Base-by-base conservation (phyloP, 2,797 vertebrate genomes). In the Chaenodraco wilsoni region DNA sequence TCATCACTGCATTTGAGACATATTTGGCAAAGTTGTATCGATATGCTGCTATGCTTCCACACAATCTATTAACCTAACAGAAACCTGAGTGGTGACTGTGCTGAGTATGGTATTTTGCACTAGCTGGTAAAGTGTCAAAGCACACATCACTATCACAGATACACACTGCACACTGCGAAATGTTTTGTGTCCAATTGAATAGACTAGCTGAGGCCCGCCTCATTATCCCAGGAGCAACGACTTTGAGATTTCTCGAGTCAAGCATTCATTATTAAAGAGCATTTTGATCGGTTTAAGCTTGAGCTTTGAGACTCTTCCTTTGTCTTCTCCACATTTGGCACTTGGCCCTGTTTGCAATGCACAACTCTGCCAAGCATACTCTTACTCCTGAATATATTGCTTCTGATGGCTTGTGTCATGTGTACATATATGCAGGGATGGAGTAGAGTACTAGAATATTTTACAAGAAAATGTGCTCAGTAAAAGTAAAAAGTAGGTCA, bases 181-280 rank as follows among this genome's bases (percentile, higher is more conserved):
- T 71, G 71, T 64, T 51, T 76, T 72, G 72, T 70, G 82, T 78
- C 65, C 86, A 75, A 80, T 89, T 89, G 81, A 88, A 91, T 86
- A 70, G 76, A 80, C 83, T 88, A 9, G 66, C 89, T 21, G 65
- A 72, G 81, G 76, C 81, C 89, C 46, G 79, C 86, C 92, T 95
- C 89, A 87, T 93, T 94, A 93, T 93, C 87, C 87, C 84, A 87
- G 79, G 86, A 91, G 84, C 78, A 81, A 86, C 48, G 72, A 88
- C 88, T 91, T 88, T 90, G 78, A 91, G 89, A 91, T 90, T 93
- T 82, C 79, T 93, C 84, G 75, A 87, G 91, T 92, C 87, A 87
- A 79, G 84, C 89, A 89, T 95, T 86, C 85, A 94, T 93, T 93
- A 94, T 93, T 95, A 86, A 94, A 87, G 74, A 89, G 79, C 81